Evolutionary conservation across 2,797 vertebrate species (phyloP).

Genomic region (Paedocypris micromegethes): DNA sequence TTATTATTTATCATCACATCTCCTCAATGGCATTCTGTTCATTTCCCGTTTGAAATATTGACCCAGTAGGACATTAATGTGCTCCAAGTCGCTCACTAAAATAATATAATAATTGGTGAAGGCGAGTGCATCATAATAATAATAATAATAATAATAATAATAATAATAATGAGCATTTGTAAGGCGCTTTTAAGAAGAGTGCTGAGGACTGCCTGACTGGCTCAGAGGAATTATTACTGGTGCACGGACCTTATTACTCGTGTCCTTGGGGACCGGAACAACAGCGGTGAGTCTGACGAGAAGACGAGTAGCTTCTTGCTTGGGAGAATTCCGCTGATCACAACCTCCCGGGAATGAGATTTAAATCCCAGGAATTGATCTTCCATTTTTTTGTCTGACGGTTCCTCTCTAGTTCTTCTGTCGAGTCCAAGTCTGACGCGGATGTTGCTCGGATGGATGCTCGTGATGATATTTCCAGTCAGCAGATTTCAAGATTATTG

Average conservation of each 20-base stretch:
- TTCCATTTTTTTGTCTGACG: neutral
- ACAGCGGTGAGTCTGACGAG: constrained; percentile 2
- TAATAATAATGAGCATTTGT: too few species aligned
- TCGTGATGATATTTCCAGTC: neutral
- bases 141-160: too few species aligned
- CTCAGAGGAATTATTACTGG: constrained; percentile 67
- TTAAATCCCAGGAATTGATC: constrained; percentile 20
- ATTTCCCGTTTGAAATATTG: too few species aligned
- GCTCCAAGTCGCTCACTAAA: too few species aligned
- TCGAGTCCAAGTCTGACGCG: too few species aligned
- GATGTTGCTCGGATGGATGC: too few species aligned
- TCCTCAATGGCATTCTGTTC: too few species aligned
- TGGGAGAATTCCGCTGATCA: constrained; percentile 33
- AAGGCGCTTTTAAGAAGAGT: constrained; percentile 55
- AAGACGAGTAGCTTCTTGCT: constrained; percentile 15
- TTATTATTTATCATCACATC: too few species aligned
- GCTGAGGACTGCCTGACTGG: constrained; percentile 65
- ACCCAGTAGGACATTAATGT: too few species aligned
- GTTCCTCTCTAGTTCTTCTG: too few species aligned
- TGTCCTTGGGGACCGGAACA: constrained; percentile 50
- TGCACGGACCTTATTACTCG: constrained; percentile 54
- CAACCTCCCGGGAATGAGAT: constrained; percentile 17
- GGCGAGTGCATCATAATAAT: too few species aligned
- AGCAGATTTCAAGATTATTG: constrained; percentile 2
- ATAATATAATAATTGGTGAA: too few species aligned